These are phyloP conservation scores for Pseudoips prasinana DNA, from an alignment of 2,888 invertebrate species.

Conservation along the genomic window DNA sequence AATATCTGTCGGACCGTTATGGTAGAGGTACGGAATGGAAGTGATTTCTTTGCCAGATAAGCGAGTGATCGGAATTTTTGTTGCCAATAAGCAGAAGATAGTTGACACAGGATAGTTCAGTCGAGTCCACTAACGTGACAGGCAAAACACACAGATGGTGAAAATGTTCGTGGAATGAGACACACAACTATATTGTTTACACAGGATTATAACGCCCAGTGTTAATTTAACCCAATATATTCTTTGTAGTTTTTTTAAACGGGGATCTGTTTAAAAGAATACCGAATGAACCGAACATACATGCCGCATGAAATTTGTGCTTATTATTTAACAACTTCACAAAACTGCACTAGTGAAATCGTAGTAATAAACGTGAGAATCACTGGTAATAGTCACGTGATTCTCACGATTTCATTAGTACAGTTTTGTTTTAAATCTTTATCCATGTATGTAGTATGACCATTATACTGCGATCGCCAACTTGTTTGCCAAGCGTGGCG, in stretches of 20 bases:
- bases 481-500: too few species aligned
- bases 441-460: too few species aligned
- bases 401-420: too few species aligned
- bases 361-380: too few species aligned
- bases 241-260: not conserved
- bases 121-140: slow-evolving; percentile 54
- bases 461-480: too few species aligned
- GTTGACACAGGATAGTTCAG: slow-evolving; percentile 35
- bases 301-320: too few species aligned
- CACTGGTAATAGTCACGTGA: too few species aligned
- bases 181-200: slow-evolving; percentile 39
- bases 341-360: too few species aligned
- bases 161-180: slow-evolving; percentile 49
- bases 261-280: not conserved
- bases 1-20: not conserved
- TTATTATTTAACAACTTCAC: too few species aligned
- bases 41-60: slow-evolving; percentile 40
- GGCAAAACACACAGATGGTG: slow-evolving; percentile 59
- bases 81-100: slow-evolving; percentile 57
- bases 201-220: slow-evolving; percentile 26
- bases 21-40: slow-evolving; percentile 2
- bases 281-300: too few species aligned
- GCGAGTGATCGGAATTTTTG: slow-evolving; percentile 46
- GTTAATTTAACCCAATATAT: slow-evolving; percentile 13
- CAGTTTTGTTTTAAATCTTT: too few species aligned